These are phyloP conservation scores for Sebastes paucispinis DNA, from an alignment of 2,797 vertebrate genomes.

Conservation along the genomic window DNA sequence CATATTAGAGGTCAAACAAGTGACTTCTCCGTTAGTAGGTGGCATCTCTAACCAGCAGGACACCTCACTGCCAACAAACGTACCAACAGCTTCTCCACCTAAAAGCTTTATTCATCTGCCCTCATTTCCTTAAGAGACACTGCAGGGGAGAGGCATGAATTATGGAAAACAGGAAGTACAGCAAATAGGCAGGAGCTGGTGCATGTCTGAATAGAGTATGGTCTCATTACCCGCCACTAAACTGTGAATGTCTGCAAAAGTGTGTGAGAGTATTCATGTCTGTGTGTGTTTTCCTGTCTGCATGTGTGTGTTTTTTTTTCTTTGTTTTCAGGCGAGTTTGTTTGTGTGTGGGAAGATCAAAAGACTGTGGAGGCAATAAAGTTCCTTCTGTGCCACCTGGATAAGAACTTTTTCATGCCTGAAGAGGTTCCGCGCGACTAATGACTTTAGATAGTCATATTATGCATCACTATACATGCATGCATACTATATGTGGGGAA, in stretches of 20 bases:
- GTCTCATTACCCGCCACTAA: slow-evolving; percentile 49
- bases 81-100: slow-evolving; percentile 13
- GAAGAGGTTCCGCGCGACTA: slow-evolving; percentile 15
- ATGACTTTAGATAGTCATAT: background rate
- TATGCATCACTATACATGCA: background rate
- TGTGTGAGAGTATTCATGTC: slow-evolving; percentile 8
- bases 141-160: slow-evolving; percentile 48
- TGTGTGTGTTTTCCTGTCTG: slow-evolving; percentile 31
- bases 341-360: slow-evolving; percentile 54
- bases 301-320: slow-evolving; percentile 1
- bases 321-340: slow-evolving; percentile 49
- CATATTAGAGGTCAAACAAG: slow-evolving; percentile 17
- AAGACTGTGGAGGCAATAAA: slow-evolving; percentile 29
- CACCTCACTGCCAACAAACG: slow-evolving; percentile 15
- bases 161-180: slow-evolving; percentile 49
- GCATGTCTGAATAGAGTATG: slow-evolving; percentile 31
- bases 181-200: slow-evolving; percentile 29
- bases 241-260: slow-evolving; percentile 27
- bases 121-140: slow-evolving; percentile 50
- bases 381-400: slow-evolving; percentile 41
- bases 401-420: slow-evolving; percentile 29
- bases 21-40: slow-evolving; percentile 19
- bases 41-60: slow-evolving; percentile 14
- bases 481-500: background rate
- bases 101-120: slow-evolving; percentile 38